Percentiles rank a stretch among this genome's conserved stretches.
phyloP scores from a whole-genome alignment of 1,140 invertebrate genomes.

The Zaprionus lachaisei region DNA sequence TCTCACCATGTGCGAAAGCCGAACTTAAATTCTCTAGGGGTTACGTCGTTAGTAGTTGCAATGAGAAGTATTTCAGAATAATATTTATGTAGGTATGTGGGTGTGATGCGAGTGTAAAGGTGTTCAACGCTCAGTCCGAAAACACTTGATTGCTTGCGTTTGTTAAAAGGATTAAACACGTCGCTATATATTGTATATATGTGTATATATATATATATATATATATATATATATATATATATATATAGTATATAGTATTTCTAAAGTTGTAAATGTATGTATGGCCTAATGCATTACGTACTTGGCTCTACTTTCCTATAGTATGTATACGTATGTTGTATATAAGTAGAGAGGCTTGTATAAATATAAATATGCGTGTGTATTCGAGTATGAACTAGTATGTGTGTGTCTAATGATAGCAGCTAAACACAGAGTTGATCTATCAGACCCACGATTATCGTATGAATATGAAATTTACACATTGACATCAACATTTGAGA shows the following conservation, averaged over 20 bases:
- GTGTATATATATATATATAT: constrained; percentile 54
- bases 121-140: constrained; percentile 55
- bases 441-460: constrained; percentile 56
- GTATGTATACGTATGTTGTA: constrained; percentile 25
- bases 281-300: constrained; percentile 70
- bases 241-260: constrained; percentile 47
- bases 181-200: constrained; percentile 51
- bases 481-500: constrained; percentile 60
- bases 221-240: constrained; percentile 46
- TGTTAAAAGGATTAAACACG: constrained; percentile 59
- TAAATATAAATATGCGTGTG: constrained; percentile 76
- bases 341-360: constrained; percentile 60
- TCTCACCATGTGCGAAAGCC: constrained; percentile 37
- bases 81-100: constrained; percentile 9
- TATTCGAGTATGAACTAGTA: constrained; percentile 14
- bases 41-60: constrained; percentile 27
- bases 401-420: constrained; percentile 15
- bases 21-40: constrained; percentile 25
- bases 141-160: constrained; percentile 64
- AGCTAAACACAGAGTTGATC: constrained; percentile 30
- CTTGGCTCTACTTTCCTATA: constrained; percentile 26
- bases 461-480: constrained; percentile 65
- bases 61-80: constrained; percentile 9
- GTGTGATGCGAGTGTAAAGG: constrained; percentile 48
- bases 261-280: constrained; percentile 57